phyloP scores from a whole-genome alignment of 2,113 vertebrate species.

The Onychostruthus taczanowskii region DNA sequence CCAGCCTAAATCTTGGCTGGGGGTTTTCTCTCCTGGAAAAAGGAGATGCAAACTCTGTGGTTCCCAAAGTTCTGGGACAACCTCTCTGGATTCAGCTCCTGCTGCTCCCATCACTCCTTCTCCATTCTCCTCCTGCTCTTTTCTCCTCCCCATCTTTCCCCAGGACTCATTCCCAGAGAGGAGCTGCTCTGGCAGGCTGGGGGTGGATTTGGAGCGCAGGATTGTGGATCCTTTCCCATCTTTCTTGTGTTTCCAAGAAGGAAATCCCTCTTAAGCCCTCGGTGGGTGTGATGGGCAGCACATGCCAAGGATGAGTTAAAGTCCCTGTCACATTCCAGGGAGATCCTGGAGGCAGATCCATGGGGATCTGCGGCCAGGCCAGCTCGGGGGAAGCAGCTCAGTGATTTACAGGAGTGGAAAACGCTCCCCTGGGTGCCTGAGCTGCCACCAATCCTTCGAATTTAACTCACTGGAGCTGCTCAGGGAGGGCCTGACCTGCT shows the following conservation, averaged over 20 bases:
- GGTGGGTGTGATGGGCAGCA: neutral
- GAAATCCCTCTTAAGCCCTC: rapidly evolving
- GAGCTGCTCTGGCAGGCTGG: neutral
- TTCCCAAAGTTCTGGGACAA: rapidly evolving
- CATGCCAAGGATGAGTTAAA: rapidly evolving
- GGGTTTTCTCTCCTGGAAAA: neutral
- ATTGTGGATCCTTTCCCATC: neutral
- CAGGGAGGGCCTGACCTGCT: neutral
- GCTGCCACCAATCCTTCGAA: neutral
- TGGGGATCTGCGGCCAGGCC: neutral
- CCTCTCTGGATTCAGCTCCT: neutral
- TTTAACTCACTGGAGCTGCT: neutral
- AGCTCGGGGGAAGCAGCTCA: neutral
- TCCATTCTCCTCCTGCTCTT: neutral
- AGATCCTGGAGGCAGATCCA: neutral
- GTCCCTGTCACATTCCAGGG: neutral
- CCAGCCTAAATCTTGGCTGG: neutral
- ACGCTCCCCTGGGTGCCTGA: neutral
- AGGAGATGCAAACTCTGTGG: neutral
- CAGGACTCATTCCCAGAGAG: rapidly evolving
- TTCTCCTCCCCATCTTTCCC: neutral
- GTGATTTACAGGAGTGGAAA: neutral
- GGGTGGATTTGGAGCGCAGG: rapidly evolving
- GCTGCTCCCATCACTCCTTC: neutral
- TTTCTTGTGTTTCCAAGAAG: neutral